Percentiles rank a stretch among this genome's conserved stretches.
Evolutionary conservation across 2,113 vertebrate genomes (phyloP).

Genomic region (Podilymbus podiceps): DNA sequence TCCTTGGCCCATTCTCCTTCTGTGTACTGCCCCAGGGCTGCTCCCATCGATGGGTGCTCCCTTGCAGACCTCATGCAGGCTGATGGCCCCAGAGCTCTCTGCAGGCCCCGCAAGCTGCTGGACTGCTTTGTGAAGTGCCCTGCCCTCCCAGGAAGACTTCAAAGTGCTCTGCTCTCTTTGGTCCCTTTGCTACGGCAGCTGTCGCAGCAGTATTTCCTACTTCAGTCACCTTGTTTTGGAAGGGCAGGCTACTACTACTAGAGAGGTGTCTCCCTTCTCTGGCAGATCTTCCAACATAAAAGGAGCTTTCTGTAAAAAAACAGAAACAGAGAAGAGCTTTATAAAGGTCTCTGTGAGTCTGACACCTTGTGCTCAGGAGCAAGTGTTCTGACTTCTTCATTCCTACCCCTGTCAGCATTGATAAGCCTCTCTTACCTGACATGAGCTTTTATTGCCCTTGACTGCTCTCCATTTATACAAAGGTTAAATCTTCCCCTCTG

Average conservation of each 20-base stretch:
- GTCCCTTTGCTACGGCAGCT: not conserved
- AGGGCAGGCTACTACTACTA: not conserved
- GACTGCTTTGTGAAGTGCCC: not conserved
- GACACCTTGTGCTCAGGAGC: slow-evolving; percentile 32
- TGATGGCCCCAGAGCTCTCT: not conserved
- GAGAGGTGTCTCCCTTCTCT: not conserved
- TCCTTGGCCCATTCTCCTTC: accelerated
- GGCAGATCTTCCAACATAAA: not conserved
- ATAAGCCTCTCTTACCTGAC: slow-evolving; percentile 49
- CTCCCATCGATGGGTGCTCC: accelerated
- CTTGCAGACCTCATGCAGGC: not conserved
- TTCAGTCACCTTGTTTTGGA: not conserved
- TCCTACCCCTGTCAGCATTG: slow-evolving; percentile 41
- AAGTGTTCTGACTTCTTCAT: not conserved
- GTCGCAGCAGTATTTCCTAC: not conserved
- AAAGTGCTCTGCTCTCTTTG: accelerated
- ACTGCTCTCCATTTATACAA: slow-evolving; percentile 54
- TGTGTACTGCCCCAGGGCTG: not conserved
- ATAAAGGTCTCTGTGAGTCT: not conserved
- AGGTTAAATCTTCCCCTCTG: slow-evolving; percentile 51
- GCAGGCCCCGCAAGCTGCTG: not conserved
- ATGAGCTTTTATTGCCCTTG: slow-evolving; percentile 49
- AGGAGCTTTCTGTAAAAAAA: not conserved
- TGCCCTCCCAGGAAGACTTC: not conserved
- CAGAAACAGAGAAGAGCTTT: not conserved